These are phyloP conservation scores for Dryobotodes eremita DNA, from an alignment of 2,888 invertebrate species.

Conservation along the genomic window DNA sequence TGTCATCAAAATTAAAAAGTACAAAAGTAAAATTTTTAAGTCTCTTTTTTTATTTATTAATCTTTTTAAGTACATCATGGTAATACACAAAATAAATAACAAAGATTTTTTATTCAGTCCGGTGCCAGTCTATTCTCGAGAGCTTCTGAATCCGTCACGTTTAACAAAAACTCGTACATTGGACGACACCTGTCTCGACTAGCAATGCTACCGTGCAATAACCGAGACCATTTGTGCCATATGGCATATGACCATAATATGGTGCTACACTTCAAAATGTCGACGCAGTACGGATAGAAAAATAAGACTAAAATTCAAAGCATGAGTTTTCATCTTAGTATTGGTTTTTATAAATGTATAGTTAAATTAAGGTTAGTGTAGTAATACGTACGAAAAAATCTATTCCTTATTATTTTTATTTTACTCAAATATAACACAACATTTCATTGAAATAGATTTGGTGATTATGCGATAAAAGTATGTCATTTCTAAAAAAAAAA, in stretches of 20 bases:
- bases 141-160: not conserved
- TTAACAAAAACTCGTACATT: slow-evolving; percentile 67
- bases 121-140: not conserved
- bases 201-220: slow-evolving; percentile 76
- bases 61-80: not conserved
- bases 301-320: slow-evolving; percentile 3
- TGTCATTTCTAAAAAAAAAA: too few relatives aligned
- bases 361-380: not conserved
- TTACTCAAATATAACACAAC: not conserved
- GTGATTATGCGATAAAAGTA: not conserved
- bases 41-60: not conserved
- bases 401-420: not conserved
- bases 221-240: slow-evolving; percentile 71
- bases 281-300: slow-evolving; percentile 69
- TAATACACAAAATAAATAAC: not conserved
- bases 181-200: slow-evolving; percentile 55
- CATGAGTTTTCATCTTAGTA: not conserved
- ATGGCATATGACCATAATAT: slow-evolving; percentile 58
- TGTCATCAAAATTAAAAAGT: not conserved
- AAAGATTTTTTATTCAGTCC: not conserved
- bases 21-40: not conserved
- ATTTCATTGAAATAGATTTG: not conserved
- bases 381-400: too few relatives aligned
- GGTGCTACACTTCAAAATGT: slow-evolving; percentile 67
- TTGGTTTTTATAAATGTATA: not conserved